phyloP scores from a whole-genome alignment of 1,140 invertebrate species.

The Aphaenogaster floridana region DNA sequence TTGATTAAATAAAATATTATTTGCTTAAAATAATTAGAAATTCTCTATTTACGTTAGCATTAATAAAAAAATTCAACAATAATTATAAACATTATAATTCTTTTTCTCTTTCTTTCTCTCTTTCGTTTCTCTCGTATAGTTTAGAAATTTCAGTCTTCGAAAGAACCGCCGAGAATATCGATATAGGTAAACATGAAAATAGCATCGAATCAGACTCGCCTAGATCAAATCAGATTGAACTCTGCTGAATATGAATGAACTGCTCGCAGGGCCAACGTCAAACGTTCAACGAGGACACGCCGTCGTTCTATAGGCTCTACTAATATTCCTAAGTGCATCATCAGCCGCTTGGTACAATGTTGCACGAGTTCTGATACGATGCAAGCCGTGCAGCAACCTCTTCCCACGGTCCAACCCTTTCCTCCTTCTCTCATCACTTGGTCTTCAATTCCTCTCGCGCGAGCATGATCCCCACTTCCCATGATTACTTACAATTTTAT shows the following conservation, averaged over 20 bases:
- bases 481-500: slow-evolving; percentile 81
- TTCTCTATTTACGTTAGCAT: background rate
- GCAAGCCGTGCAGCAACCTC: slow-evolving; percentile 63
- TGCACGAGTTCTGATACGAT: slow-evolving; percentile 77
- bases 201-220: background rate
- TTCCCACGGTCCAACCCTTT: slow-evolving; percentile 11
- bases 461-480: slow-evolving; percentile 71
- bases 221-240: slow-evolving; percentile 20
- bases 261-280: slow-evolving; percentile 15
- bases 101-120: background rate
- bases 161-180: background rate
- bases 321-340: slow-evolving; percentile 84
- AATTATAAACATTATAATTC: background rate
- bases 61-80: slow-evolving; percentile 5
- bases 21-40: background rate
- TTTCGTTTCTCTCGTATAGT: too few species aligned
- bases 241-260: slow-evolving; percentile 40
- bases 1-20: background rate
- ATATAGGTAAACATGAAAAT: slow-evolving; percentile 7
- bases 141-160: background rate
- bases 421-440: slow-evolving; percentile 46
- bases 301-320: slow-evolving; percentile 76
- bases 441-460: slow-evolving; percentile 44
- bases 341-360: slow-evolving; percentile 78
- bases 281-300: slow-evolving; percentile 51